Conservation (phyloP, 2,888 invertebrate species). For the Yponomeuta cagnagella region DNA sequence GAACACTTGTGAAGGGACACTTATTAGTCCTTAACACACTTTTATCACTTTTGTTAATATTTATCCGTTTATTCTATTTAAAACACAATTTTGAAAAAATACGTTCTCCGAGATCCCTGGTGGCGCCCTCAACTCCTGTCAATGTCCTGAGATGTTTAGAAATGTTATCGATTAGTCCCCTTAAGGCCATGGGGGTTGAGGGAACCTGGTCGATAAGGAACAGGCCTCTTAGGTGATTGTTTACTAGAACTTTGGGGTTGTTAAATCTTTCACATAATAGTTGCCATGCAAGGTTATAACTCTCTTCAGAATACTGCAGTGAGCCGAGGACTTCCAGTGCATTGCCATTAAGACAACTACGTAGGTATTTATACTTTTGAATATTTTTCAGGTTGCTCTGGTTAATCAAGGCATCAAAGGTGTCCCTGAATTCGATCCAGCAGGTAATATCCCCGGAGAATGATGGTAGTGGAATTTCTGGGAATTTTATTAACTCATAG, state of each 20-base stretch:
- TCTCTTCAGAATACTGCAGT: neutral
- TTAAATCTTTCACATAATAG: no score
- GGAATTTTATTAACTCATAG: conserved; percentile 3
- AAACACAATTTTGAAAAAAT: no score
- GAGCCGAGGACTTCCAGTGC: conserved; percentile 2
- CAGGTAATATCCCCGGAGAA: neutral
- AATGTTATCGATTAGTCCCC: conserved; percentile 9
- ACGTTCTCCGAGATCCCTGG: no score
- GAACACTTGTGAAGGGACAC: no score
- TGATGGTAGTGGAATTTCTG: neutral
- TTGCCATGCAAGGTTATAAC: no score
- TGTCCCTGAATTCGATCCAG: conserved; percentile 10
- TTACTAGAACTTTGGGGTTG: no score
- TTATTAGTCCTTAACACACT: no score
- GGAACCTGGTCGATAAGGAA: conserved; percentile 2
- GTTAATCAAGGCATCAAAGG: conserved; percentile 4
- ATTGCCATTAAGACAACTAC: conserved; percentile 4
- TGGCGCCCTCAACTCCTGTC: no score
- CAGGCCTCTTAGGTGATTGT: neutral
- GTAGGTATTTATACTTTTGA: conserved; percentile 13
- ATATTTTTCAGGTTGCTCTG: conserved; percentile 11
- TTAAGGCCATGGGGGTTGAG: conserved; percentile 1
- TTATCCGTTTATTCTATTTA: no score
- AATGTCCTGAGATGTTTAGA: neutral
- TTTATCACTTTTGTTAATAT: no score